Evolutionary conservation across 2,113 vertebrate genomes (phyloP).

Genomic region (Danionella cerebrum): DNA sequence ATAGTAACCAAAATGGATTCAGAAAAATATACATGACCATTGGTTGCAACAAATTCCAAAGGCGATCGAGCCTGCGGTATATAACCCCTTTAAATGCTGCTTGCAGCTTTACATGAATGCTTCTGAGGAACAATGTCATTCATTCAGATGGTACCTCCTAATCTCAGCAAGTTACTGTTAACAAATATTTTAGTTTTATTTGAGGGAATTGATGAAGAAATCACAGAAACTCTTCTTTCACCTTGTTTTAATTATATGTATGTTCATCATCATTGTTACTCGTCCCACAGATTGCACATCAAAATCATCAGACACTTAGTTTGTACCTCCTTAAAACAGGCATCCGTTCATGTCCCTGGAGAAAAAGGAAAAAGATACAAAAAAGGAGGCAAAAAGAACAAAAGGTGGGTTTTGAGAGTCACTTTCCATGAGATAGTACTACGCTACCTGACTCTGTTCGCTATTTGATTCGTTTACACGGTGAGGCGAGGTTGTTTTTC

Average conservation of each 20-base stretch:
- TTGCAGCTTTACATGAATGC: too few species aligned
- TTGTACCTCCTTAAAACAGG: slow-evolving; percentile 41
- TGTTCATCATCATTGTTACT: slow-evolving; percentile 39
- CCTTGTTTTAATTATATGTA: slow-evolving; percentile 36
- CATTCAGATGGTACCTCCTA: too few species aligned
- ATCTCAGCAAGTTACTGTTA: too few species aligned
- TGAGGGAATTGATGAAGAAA: neutral
- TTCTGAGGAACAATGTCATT: too few species aligned
- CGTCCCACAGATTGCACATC: slow-evolving; percentile 49
- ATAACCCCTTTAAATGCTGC: too few species aligned
- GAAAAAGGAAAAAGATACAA: slow-evolving; percentile 30
- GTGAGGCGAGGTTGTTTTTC: neutral
- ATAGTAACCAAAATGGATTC: too few species aligned
- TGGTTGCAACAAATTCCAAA: too few species aligned
- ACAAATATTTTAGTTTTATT: too few species aligned
- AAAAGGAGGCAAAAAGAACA: slow-evolving; percentile 27
- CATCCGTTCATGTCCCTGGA: slow-evolving; percentile 41
- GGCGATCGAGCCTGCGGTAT: too few species aligned
- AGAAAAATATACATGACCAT: too few species aligned
- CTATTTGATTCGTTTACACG: neutral
- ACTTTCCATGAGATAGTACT: neutral
- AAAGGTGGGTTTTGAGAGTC: slow-evolving; percentile 25
- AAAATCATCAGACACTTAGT: slow-evolving; percentile 46
- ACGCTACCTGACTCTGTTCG: slow-evolving; percentile 10
- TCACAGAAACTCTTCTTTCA: neutral